phyloP scores from a whole-genome alignment of 2,797 vertebrate species.

The Arctocebus calabarensis region DNA sequence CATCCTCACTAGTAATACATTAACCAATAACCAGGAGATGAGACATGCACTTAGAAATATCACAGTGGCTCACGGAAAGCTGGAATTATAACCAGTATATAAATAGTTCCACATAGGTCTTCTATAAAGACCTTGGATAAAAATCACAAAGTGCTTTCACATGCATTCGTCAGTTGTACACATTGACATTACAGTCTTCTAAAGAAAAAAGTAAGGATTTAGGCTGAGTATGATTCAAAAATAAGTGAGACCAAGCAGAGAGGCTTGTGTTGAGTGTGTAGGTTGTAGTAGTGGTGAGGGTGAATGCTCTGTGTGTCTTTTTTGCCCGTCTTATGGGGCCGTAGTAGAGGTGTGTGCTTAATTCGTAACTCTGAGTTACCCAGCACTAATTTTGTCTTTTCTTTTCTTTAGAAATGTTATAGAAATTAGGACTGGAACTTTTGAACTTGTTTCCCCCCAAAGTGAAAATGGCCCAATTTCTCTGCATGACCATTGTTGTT shows the following conservation, averaged over 20 bases:
- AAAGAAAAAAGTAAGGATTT: not conserved
- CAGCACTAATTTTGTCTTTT: not conserved
- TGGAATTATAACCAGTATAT: not conserved
- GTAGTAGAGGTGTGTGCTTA: not conserved
- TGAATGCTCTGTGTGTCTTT: not conserved
- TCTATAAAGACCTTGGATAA: not conserved
- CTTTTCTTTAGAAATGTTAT: constrained; percentile 21
- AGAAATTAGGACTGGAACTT: not conserved
- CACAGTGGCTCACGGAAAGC: constrained; percentile 27
- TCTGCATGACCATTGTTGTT: not conserved
- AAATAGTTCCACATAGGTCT: not conserved
- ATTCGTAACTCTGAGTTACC: not conserved
- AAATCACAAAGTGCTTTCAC: not conserved
- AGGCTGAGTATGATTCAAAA: not conserved
- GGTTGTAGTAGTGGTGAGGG: not conserved
- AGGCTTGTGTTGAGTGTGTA: not conserved
- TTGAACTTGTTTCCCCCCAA: not conserved
- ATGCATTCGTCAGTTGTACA: not conserved
- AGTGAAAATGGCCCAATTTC: not conserved
- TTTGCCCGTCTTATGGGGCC: not conserved
- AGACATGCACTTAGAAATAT: constrained; percentile 28
- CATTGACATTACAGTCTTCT: not conserved
- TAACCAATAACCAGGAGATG: not conserved
- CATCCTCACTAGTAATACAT: not conserved
- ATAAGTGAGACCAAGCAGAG: not conserved